These are phyloP conservation scores for Drosophila carrolli DNA, from an alignment of 1,140 invertebrate species.

Conservation along the genomic window DNA sequence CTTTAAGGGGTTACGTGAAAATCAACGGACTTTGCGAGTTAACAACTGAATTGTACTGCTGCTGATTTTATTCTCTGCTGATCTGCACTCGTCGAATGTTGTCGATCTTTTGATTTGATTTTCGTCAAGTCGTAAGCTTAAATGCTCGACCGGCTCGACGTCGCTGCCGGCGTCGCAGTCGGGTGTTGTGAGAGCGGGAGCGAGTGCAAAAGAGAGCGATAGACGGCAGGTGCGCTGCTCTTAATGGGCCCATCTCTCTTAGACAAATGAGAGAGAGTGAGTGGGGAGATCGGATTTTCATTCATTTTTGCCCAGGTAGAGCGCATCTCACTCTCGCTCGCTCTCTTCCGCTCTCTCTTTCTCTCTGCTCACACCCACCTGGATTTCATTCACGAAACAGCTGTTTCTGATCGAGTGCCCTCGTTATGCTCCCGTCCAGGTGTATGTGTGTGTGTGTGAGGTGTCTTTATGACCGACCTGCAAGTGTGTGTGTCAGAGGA, in stretches of 20 bases:
- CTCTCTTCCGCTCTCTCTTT: neutral
- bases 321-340: conserved; percentile 4
- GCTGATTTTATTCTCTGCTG: conserved; percentile 11
- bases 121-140: conserved; percentile 77
- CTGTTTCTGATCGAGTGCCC: conserved; percentile 80
- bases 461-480: neutral
- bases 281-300: conserved; percentile 58
- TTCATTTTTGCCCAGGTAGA: conserved; percentile 60
- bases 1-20: conserved; percentile 38
- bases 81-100: conserved; percentile 75
- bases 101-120: conserved; percentile 83
- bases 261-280: conserved; percentile 32
- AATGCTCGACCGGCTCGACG: conserved; percentile 53
- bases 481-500: conserved; percentile 19
- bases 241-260: conserved; percentile 44
- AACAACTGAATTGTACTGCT: too few relatives aligned
- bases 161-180: conserved; percentile 19
- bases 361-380: conserved; percentile 58
- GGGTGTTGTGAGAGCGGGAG: conserved; percentile 11
- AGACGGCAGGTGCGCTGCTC: conserved; percentile 74
- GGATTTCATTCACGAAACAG: conserved; percentile 79
- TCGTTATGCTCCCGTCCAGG: conserved; percentile 62
- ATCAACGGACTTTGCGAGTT: conserved; percentile 31
- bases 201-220: conserved; percentile 64
- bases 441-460: conserved; percentile 25